Conservation (phyloP, 1,140 invertebrate species). For the Drosophila kanapiae region DNA sequence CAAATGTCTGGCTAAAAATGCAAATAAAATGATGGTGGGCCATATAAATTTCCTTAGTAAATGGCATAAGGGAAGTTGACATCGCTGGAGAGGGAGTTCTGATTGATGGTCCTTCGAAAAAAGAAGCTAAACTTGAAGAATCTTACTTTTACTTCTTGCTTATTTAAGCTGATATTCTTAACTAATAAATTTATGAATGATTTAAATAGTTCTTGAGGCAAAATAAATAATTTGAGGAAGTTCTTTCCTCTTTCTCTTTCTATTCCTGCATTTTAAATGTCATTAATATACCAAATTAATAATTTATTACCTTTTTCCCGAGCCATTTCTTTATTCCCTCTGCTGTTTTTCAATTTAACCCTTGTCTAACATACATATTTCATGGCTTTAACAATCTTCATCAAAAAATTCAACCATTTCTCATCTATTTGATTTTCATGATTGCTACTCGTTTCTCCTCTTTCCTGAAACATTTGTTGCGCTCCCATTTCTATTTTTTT, state of each 20-base stretch:
- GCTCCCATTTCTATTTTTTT: not conserved
- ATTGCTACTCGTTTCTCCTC: not conserved
- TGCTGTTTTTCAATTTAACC: not conserved
- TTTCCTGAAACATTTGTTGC: slow-evolving; percentile 27
- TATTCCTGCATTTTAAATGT: not conserved
- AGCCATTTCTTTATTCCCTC: not conserved
- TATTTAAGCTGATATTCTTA: no score
- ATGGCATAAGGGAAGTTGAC: slow-evolving; percentile 43
- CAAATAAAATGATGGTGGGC: slow-evolving; percentile 51
- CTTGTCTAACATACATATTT: slow-evolving; percentile 8
- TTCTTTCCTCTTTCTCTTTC: no score
- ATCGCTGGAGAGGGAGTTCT: slow-evolving; percentile 25
- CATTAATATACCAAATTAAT: slow-evolving; percentile 1
- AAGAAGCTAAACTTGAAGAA: slow-evolving; percentile 5
- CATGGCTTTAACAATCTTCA: slow-evolving; percentile 1
- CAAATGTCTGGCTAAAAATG: slow-evolving; percentile 16
- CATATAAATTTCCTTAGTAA: slow-evolving; percentile 47
- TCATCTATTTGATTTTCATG: slow-evolving; percentile 30
- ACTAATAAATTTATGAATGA: not conserved
- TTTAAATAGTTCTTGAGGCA: not conserved
- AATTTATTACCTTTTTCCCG: not conserved
- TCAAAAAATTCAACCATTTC: slow-evolving; percentile 9
- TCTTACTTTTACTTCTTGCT: not conserved
- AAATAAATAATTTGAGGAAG: not conserved
- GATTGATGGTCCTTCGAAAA: slow-evolving; percentile 44